Evolutionary conservation across 2,797 vertebrate species (phyloP).

Genomic region (Rhincodon typus): DNA sequence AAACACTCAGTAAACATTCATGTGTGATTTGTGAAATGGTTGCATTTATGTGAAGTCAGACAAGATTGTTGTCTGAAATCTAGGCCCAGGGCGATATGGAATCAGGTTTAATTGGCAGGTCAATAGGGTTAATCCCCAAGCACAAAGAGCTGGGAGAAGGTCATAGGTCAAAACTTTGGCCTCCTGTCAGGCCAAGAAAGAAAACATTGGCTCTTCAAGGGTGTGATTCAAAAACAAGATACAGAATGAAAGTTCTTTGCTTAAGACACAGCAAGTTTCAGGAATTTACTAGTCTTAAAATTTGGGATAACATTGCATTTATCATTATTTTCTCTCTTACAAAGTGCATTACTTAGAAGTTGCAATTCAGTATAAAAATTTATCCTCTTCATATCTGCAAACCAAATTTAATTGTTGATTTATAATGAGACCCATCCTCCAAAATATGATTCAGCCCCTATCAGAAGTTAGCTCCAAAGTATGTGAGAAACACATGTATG

Average conservation of each 20-base stretch:
- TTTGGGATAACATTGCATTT: background rate
- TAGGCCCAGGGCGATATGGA: background rate
- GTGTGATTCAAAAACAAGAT: background rate
- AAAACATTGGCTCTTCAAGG: background rate
- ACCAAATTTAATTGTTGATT: background rate
- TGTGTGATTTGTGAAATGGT: background rate
- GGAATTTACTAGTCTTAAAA: background rate
- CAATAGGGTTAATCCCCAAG: background rate
- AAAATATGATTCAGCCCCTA: background rate
- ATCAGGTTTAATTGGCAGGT: background rate
- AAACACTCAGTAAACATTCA: background rate
- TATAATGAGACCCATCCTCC: background rate
- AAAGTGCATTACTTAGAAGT: background rate
- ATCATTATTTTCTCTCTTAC: background rate
- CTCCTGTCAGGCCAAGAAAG: background rate
- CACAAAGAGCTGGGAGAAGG: background rate
- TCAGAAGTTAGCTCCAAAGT: background rate
- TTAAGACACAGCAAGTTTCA: background rate
- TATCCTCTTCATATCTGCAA: background rate
- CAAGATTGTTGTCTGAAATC: background rate
- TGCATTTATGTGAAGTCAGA: background rate
- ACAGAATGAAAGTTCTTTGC: background rate
- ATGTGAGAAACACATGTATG: background rate
- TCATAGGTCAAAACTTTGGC: background rate
- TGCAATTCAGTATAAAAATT: background rate